Evolutionary conservation across 1,140 invertebrate genomes (phyloP), one percentile per base, ranked within the genome.

Genomic region (Adoxophyes honmai): DNA sequence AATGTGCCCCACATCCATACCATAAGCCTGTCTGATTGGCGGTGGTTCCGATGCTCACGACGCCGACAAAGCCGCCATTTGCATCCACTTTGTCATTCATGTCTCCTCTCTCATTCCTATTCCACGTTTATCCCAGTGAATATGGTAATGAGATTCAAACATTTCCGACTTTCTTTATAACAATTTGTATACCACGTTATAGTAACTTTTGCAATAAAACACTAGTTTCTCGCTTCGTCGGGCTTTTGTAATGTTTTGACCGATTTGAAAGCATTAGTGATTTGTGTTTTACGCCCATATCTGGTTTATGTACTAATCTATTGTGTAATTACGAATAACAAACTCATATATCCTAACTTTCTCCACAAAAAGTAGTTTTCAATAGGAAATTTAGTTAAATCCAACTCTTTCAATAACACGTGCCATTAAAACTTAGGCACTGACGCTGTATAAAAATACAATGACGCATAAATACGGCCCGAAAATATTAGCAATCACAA

Each of bases 1-100:
- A 16, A 48, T 48, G 42, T 48, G 21, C 21, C 16, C 42, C 21
- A 48, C 42, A 48, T 48, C 42, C 42, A 13, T 11, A 48, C n/a
- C n/a, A n/a, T n/a, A 28, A 28, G 42, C n/a, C 42, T 21, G 62
- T 79, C 72, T 76, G 72, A 80, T 78, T 78, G 73, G 66, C 65
- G 65, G 68, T 62, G 52, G 52, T 70, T 63, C 62, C 64, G 64
- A 66, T 55, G 64, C 59, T 55, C 61, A 65, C 70, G 64, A 66
- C 65, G 68, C 67, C 70, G 68, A 75, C 74, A 75, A 68, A 71
- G 66, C 55, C n/a, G 8, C 62, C 65, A 86, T 86, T 86, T 81
- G 79, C 83, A 86, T 86, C 69, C 76, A 79, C 78, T 86, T 85
- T 81, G 80, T 75, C 72, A 86, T 85, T 87, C 80, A 72, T 64